A percentile compares a stretch with the other conserved stretches of the same genome.
Evolutionary conservation across 2,113 vertebrate genomes (phyloP).

Genomic region (Dermatemys mawii): DNA sequence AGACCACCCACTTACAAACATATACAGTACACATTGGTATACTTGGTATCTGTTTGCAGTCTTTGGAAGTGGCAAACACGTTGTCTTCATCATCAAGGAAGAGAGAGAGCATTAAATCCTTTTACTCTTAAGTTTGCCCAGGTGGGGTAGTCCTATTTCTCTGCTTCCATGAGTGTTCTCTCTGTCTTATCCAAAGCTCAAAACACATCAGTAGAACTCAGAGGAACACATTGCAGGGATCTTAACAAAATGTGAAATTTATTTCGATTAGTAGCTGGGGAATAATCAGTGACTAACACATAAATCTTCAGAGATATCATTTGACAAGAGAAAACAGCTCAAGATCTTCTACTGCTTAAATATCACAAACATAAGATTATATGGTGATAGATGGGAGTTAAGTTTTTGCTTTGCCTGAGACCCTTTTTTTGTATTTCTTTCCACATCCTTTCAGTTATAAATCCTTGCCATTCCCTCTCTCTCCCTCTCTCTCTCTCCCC

Average conservation of each 20-base stretch:
- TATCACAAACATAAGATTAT: slow-evolving; percentile 2
- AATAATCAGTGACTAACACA: background rate
- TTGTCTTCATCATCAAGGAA: fast-evolving
- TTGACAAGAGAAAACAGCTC: background rate
- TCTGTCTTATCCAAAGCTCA: background rate
- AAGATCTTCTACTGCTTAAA: background rate
- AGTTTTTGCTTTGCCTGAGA: background rate
- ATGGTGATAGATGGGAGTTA: background rate
- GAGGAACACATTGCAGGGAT: background rate
- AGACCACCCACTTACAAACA: background rate
- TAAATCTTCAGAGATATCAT: background rate
- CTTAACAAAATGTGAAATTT: slow-evolving; percentile 1
- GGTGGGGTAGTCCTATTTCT: background rate
- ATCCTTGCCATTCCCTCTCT: background rate
- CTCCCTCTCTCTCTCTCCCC: background rate
- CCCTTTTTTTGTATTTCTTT: background rate
- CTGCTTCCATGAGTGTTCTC: background rate
- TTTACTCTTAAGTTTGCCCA: background rate
- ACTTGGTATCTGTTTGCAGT: background rate
- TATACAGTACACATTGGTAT: fast-evolving
- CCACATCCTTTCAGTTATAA: background rate
- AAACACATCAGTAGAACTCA: background rate
- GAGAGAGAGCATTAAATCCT: background rate
- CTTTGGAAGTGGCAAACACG: background rate
- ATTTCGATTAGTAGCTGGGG: background rate